Evolutionary conservation across 2,797 vertebrate genomes (phyloP).

Genomic region (Poeciliopsis paucimaculata): DNA sequence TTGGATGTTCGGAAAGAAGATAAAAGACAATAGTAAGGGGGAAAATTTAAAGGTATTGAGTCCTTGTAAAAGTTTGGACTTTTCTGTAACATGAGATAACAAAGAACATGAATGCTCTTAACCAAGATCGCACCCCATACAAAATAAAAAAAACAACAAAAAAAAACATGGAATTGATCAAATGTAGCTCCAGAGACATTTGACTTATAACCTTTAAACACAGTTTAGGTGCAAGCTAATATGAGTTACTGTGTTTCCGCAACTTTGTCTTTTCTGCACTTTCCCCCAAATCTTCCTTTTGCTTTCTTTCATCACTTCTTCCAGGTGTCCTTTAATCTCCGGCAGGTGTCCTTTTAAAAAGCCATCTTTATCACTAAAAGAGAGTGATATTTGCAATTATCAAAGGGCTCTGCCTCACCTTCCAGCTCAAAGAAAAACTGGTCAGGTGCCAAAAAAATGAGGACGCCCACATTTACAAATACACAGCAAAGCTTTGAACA

Average conservation of each 20-base stretch:
- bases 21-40: conserved; percentile 5
- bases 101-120: not conserved
- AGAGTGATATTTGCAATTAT: conserved; percentile 53
- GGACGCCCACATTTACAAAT: conserved; percentile 34
- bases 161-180: conserved; percentile 1
- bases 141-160: not conserved
- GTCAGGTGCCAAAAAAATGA: conserved; percentile 70
- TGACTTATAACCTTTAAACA: conserved; percentile 32
- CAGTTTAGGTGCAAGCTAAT: conserved; percentile 30
- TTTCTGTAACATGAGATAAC: not conserved
- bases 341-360: conserved; percentile 86
- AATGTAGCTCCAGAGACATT: conserved; percentile 22
- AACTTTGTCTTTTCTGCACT: conserved; percentile 39
- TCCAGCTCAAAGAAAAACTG: conserved; percentile 68
- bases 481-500: conserved; percentile 60
- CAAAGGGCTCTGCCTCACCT: conserved; percentile 64
- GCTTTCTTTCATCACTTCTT: conserved; percentile 61
- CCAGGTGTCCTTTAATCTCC: conserved; percentile 85
- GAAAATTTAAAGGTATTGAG: conserved; percentile 34
- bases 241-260: conserved; percentile 25
- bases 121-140: not conserved
- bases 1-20: conserved; percentile 40
- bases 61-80: conserved; percentile 27
- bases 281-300: conserved; percentile 35
- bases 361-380: conserved; percentile 79